Evolutionary conservation across 2,888 invertebrate genomes (phyloP), one percentile per base, ranked within the genome.

Genomic region (Xanthorhoe designata): DNA sequence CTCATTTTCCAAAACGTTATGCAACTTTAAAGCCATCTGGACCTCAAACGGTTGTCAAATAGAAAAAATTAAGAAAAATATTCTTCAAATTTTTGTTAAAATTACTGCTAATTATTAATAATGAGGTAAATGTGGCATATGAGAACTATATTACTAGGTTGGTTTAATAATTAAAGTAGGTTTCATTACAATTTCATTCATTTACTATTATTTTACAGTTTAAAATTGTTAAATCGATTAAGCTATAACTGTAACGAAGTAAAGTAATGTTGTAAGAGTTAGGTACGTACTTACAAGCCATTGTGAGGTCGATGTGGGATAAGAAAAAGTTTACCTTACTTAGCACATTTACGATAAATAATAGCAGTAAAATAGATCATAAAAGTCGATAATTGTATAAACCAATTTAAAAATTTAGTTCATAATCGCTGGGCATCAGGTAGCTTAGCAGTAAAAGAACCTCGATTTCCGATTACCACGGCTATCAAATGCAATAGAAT

Each of bases 391-490:
- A 66, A 69, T 68, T 69, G 61, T 59, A 69, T 68, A 66, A 64
- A 53, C 35, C 57, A 68, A 70, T 73, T 70, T 67, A 53, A 66
- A 52, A 65, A 65, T 66, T 58, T 65, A 64, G 58, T 61, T 62
- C 63, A 59, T 68, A 64, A 69, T 68, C 56, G 53, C 64, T 59
- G 67, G 66, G 69, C 67, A 70, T 55, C 56, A 54, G 60, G 59
- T 54, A 70, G 62, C 64, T 62, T 59, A 66, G 66, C 65, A 64
- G 64, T 72, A 72, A 67, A 72, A 68, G 49, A 64, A 65, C 62
- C 59, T 61, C 61, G 69, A 69, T 70, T 70, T 72, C 64, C 70
- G 66, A 72, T 74, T 74, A 74, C 70, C 61, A 72, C 61, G 69
- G 68, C 68, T 67, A 74, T 72, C 69, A 69, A 72, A 69, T 64